Evolutionary conservation across 92 coral and sea anemone species (phyloP).

Genomic region (Diadumene lineata): DNA sequence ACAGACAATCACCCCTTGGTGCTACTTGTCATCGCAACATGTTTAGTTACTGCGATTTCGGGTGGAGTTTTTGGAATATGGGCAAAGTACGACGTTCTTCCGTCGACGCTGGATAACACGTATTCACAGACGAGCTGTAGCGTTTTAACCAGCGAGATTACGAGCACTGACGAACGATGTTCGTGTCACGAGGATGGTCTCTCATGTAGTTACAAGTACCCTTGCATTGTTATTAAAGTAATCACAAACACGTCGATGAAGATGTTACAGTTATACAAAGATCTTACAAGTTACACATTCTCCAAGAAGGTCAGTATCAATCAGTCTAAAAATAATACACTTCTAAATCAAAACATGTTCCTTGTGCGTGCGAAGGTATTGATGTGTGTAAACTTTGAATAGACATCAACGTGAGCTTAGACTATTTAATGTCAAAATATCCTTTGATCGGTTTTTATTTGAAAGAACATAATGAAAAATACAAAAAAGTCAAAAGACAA

Average conservation of each 20-base stretch:
- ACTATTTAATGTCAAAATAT: neutral
- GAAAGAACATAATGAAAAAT: too few species aligned
- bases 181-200: conserved; percentile 39
- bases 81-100: conserved; percentile 41
- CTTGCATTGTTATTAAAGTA: conserved; percentile 28
- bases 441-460: neutral
- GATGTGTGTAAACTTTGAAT: too few species aligned
- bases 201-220: conserved; percentile 19
- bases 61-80: conserved; percentile 42
- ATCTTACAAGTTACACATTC: conserved; percentile 29
- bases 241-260: neutral
- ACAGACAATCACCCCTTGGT: conserved; percentile 20
- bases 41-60: conserved; percentile 15
- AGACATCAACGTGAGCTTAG: too few species aligned
- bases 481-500: neutral
- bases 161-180: conserved; percentile 6
- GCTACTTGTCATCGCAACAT: conserved; percentile 13
- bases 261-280: conserved; percentile 18
- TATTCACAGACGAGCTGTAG: conserved; percentile 12
- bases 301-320: conserved; percentile 18
- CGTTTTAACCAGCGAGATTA: conserved; percentile 16
- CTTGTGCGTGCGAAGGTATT: too few species aligned
- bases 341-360: too few species aligned
- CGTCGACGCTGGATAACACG: conserved; percentile 33
- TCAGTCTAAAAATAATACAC: neutral